These are phyloP conservation scores for Chouioia cunea DNA, from an alignment of 2,888 invertebrate genomes.

Conservation along the genomic window DNA sequence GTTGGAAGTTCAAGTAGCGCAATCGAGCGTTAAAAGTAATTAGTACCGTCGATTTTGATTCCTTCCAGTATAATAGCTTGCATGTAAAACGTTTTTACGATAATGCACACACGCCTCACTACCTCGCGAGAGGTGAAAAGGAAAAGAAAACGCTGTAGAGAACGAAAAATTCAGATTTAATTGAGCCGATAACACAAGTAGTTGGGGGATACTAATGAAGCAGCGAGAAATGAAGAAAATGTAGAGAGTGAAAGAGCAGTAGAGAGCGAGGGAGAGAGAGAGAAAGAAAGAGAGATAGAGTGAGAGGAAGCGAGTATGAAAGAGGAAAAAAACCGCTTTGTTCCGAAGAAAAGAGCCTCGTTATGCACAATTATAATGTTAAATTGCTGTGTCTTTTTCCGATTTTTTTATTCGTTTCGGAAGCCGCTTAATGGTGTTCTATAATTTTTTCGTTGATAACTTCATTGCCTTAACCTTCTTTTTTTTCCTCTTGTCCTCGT, in stretches of 20 bases:
- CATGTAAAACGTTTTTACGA: conserved; percentile 37
- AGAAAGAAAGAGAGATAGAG: no score
- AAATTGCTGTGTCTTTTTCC: conserved; percentile 18
- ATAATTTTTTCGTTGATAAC: no score
- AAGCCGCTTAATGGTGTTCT: no score
- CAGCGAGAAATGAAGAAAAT: conserved; percentile 8
- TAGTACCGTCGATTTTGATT: conserved; percentile 40
- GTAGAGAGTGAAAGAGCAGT: background rate
- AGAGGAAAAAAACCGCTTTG: background rate
- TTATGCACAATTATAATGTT: conserved; percentile 26
- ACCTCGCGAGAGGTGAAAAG: background rate
- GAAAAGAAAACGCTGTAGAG: conserved; percentile 16
- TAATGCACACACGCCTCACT: conserved; percentile 24
- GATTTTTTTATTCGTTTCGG: background rate
- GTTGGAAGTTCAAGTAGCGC: conserved; percentile 32
- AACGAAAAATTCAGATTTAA: conserved; percentile 45
- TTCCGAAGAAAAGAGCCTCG: background rate
- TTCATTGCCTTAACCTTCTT: no score
- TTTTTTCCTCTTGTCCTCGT: no score
- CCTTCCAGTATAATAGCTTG: conserved; percentile 36
- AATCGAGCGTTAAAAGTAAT: conserved; percentile 41
- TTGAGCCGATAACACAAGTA: conserved; percentile 39
- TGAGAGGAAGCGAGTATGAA: background rate
- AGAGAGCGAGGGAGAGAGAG: no score
- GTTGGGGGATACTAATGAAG: conserved; percentile 40